Evolutionary conservation across 2,888 invertebrate genomes (phyloP), one percentile per base, ranked within the genome.

Genomic region (Drosophila neonasuta): DNA sequence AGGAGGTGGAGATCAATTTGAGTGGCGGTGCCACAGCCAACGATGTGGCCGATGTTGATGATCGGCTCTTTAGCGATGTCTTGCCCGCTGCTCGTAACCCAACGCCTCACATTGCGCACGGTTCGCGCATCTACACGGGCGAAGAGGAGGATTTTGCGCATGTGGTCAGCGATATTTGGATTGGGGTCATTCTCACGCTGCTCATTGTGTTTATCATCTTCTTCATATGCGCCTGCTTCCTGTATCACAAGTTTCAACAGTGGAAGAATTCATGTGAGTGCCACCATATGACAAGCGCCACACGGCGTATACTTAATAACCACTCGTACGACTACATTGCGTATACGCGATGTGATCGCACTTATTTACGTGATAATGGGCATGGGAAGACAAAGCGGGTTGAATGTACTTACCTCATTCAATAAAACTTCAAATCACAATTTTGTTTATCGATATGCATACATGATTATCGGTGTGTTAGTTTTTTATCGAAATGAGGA

Each of bases 241-340:
- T 94, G 30, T 94, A 93, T 83, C 93, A 93, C 90, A 93, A 93
- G 83, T 93, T 93, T 85, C 93, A 93, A 82, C 92, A 93, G 74
- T 94, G 93, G 93, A 93, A 93, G 88, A 91, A 92, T 78, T 91
- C 92, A 89, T 92, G 93, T 93, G 89, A 92, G 92, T 91, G 36
- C 45, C 32, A 36, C 44, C 30, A 34, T 34, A 48, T 17, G 48
- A 39, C 7, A 13, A n/a, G 34, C 7, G 32, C 13, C 41, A n/a
- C 4, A 3, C 7, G 41, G 51, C 73, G 81, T 68, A 64, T 77
- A 72, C 73, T 61, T 64, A 42, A 72, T 68, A 58, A 55, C 20
- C 17, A 48, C 15, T 15, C 44, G 13, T 8, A 5, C 6, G 46
- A 7, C 1, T 10, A 45, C 7, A 44, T 77, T 69, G 36, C 54